Evolutionary conservation across 1,140 invertebrate species (phyloP).

Genomic region (Frieseomelitta varia): DNA sequence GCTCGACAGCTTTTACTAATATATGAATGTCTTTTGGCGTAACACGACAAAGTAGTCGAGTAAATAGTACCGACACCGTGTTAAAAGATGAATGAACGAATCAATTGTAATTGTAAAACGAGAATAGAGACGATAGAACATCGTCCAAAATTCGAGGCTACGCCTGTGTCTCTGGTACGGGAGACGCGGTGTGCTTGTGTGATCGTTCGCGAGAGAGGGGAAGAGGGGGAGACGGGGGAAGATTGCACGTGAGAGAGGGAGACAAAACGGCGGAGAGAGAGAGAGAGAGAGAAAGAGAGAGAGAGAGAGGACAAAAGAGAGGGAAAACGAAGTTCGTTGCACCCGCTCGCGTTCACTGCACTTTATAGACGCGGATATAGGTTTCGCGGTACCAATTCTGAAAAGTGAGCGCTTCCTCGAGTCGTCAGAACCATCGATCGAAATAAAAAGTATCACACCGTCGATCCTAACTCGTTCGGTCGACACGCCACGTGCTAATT

Average conservation of each 20-base stretch:
- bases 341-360: slow-evolving; percentile 77
- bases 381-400: slow-evolving; percentile 70
- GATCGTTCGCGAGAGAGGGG: slow-evolving; percentile 44
- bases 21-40: no score
- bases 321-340: slow-evolving; percentile 76
- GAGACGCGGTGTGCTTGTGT: slow-evolving; percentile 29
- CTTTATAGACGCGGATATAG: slow-evolving; percentile 74
- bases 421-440: slow-evolving; percentile 6
- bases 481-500: not conserved
- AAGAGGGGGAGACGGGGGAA: slow-evolving; percentile 33
- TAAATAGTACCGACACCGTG: no score
- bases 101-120: no score
- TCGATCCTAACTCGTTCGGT: not conserved
- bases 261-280: slow-evolving; percentile 41
- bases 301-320: slow-evolving; percentile 42
- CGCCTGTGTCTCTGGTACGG: slow-evolving; percentile 54
- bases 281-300: slow-evolving; percentile 42
- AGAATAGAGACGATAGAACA: not conserved
- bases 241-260: slow-evolving; percentile 40
- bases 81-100: not conserved
- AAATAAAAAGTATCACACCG: slow-evolving; percentile 12
- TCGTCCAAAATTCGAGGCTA: slow-evolving; percentile 10
- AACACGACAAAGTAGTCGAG: no score
- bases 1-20: no score
- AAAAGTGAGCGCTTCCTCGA: slow-evolving; percentile 50